Evolutionary conservation across 2,113 vertebrate genomes (phyloP).

Genomic region (Hylia prasina): DNA sequence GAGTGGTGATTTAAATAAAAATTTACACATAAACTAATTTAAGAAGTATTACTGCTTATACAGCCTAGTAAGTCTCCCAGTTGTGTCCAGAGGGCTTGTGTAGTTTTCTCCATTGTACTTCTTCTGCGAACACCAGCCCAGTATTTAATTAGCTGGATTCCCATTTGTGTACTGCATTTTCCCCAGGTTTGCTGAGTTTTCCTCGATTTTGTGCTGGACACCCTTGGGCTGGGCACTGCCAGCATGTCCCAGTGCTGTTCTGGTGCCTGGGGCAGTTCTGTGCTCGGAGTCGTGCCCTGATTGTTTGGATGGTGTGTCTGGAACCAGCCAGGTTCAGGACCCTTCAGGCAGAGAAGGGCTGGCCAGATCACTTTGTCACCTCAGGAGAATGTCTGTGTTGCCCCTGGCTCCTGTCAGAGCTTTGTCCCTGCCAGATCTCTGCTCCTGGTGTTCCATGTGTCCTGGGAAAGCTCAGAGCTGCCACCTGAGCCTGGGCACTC

Average conservation of each 20-base stretch:
- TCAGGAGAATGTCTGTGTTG: fast-evolving
- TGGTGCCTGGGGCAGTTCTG: neutral
- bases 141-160: neutral
- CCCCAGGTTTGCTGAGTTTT: neutral
- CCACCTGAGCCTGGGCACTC: fast-evolving
- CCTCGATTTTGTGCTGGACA: neutral
- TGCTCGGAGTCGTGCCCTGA: neutral
- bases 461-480: neutral
- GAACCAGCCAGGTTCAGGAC: neutral
- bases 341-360: neutral
- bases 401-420: neutral
- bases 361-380: neutral
- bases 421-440: neutral
- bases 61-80: neutral
- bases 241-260: neutral
- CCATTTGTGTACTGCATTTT: neutral
- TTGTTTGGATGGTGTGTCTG: too few relatives aligned
- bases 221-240: neutral
- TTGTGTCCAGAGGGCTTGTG: neutral
- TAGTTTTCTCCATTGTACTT: neutral
- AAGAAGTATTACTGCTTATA: neutral
- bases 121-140: neutral
- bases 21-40: neutral
- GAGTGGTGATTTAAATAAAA: neutral
- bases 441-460: fast-evolving